A percentile compares a stretch with the other conserved stretches of the same genome.
Conservation (phyloP, 1,140 invertebrate species). For the Oedothorax gibbosus region DNA sequence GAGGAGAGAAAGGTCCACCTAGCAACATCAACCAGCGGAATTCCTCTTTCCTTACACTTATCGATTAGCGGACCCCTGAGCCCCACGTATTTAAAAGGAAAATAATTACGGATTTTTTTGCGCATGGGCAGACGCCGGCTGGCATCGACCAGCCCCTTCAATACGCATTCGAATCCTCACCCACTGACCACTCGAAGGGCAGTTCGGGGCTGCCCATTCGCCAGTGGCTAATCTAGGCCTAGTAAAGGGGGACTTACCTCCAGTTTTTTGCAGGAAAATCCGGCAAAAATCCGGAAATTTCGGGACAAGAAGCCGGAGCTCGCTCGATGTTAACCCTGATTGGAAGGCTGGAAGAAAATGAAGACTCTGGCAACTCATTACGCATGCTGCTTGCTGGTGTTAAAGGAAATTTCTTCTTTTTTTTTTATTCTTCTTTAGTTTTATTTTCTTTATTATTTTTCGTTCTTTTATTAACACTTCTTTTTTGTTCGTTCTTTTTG, state of each 20-base stretch:
- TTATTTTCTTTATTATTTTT: constrained; percentile 60
- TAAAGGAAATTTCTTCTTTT: constrained; percentile 57
- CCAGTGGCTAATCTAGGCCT: constrained; percentile 36
- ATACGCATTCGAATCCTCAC: constrained; percentile 50
- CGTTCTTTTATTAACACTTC: constrained; percentile 59
- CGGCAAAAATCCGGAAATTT: constrained; percentile 40
- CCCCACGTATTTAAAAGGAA: constrained; percentile 57
- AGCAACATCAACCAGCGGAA: constrained; percentile 43
- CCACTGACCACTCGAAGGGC: constrained; percentile 49
- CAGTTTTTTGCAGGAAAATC: constrained; percentile 43
- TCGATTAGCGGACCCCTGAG: constrained; percentile 43
- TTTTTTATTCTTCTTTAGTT: constrained; percentile 41
- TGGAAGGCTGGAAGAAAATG: constrained; percentile 60
- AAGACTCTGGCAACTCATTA: constrained; percentile 55
- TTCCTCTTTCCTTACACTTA: constrained; percentile 1
- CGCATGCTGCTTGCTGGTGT: constrained; percentile 58
- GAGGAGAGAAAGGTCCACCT: constrained; percentile 23
- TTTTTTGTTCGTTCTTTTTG: constrained; percentile 39
- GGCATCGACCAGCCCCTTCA: constrained; percentile 50
- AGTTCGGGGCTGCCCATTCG: constrained; percentile 15
- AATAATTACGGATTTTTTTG: constrained; percentile 58
- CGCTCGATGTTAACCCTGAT: constrained; percentile 59
- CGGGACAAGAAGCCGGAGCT: constrained; percentile 40
- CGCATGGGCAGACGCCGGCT: constrained; percentile 46
- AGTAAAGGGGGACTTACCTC: constrained; percentile 48